Conservation (phyloP, 2,797 vertebrate species). For the Pipistrellus pipistrellus region DNA sequence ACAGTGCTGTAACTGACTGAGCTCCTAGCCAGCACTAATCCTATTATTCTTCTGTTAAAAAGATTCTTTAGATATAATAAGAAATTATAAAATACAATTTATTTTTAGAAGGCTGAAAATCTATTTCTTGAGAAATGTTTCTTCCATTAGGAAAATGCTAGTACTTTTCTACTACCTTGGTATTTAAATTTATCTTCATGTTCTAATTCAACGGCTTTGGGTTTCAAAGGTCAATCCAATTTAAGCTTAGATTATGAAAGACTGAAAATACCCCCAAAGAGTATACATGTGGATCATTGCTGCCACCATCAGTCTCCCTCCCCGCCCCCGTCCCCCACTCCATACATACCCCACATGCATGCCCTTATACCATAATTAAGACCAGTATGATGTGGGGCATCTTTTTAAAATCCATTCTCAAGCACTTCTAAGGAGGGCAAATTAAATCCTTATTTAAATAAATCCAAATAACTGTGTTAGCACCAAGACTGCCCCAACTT, state of each 20-base stretch:
- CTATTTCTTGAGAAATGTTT: conserved; percentile 27
- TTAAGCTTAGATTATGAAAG: conserved; percentile 45
- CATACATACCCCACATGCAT: too few relatives aligned
- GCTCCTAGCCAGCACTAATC: not conserved
- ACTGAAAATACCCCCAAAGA: conserved; percentile 22
- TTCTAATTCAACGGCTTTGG: not conserved
- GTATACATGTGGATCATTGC: not conserved
- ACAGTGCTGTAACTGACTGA: not conserved
- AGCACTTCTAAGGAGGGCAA: not conserved
- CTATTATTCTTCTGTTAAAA: conserved; percentile 40
- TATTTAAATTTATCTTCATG: conserved; percentile 47
- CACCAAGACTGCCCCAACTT: not conserved
- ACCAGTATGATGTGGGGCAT: not conserved
- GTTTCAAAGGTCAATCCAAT: conserved; percentile 43
- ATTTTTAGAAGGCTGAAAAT: conserved; percentile 31
- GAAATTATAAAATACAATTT: conserved; percentile 42
- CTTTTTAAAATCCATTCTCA: conserved; percentile 45
- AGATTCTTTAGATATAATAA: not conserved
- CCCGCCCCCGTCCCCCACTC: too few relatives aligned
- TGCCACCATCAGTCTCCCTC: not conserved
- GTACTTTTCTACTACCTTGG: not conserved
- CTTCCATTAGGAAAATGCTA: conserved; percentile 46
- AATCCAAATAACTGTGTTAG: not conserved
- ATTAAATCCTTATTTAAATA: conserved; percentile 24
- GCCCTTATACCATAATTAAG: not conserved